A percentile compares a stretch with the other conserved stretches of the same genome.
Evolutionary conservation across 2,797 vertebrate species (phyloP).

Genomic region (Oophaga sylvatica): DNA sequence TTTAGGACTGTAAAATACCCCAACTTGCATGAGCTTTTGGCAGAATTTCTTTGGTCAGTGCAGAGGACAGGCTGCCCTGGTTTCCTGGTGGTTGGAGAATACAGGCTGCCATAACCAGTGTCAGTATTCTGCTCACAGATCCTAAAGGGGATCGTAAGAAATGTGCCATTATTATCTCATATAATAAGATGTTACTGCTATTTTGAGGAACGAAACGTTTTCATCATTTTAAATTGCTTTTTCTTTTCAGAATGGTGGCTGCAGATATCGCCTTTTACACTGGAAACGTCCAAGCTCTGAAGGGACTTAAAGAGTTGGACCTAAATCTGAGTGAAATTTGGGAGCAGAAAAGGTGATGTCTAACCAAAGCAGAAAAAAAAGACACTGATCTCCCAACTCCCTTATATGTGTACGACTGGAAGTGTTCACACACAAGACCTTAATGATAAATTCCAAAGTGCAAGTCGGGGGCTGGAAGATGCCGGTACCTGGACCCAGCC

Average conservation of each 20-base stretch:
- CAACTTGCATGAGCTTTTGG: too few relatives aligned
- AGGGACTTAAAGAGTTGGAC: conserved; percentile 88
- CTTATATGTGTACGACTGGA: conserved; percentile 44
- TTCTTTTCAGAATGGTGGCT: conserved; percentile 85
- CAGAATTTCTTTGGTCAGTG: too few relatives aligned
- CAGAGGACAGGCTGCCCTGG: too few relatives aligned
- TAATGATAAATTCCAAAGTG: conserved; percentile 63
- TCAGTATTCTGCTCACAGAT: too few relatives aligned
- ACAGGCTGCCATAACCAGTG: too few relatives aligned
- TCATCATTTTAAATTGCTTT: not conserved
- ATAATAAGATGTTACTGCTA: too few relatives aligned
- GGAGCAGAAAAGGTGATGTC: conserved; percentile 98
- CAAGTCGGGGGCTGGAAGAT: conserved; percentile 49
- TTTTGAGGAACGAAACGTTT: too few relatives aligned
- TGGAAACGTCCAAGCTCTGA: conserved; percentile 91
- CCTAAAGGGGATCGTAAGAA: too few relatives aligned
- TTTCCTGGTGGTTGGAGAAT: too few relatives aligned
- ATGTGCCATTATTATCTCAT: too few relatives aligned
- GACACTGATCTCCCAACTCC: conserved; percentile 1
- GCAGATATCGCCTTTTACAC: conserved; percentile 97
- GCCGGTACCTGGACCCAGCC: conserved; percentile 64
- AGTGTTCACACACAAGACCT: conserved; percentile 18
- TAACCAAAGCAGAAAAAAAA: conserved; percentile 61
- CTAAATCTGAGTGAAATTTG: conserved; percentile 96
- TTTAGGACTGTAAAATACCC: too few relatives aligned